phyloP scores from a whole-genome alignment of 2,888 invertebrate species.

The Bruchidius siliquastri region DNA sequence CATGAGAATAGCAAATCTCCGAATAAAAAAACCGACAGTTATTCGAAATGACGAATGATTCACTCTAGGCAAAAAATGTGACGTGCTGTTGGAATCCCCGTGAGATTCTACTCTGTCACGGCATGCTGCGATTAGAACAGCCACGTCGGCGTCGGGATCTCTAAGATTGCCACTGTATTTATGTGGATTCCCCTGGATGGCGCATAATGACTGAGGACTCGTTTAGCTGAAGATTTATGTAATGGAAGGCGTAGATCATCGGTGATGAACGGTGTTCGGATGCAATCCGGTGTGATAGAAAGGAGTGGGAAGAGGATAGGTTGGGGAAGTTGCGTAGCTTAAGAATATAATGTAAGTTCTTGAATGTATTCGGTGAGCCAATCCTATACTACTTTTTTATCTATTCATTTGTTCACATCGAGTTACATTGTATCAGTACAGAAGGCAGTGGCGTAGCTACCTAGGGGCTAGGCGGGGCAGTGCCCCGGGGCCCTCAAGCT shows the following conservation, averaged over 20 bases:
- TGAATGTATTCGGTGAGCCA: background rate
- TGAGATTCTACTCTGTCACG: background rate
- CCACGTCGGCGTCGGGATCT: background rate
- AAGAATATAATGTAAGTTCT: background rate
- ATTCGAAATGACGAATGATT: background rate
- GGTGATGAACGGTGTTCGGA: constrained; percentile 37
- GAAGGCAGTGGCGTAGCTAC: too few species aligned
- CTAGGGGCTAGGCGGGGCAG: too few species aligned
- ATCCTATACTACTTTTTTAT: too few species aligned
- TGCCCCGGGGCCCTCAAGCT: too few species aligned
- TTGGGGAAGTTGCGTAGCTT: background rate
- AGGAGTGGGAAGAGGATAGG: background rate
- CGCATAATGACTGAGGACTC: background rate
- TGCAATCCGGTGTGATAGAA: background rate
- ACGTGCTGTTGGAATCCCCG: background rate
- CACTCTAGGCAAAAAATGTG: background rate
- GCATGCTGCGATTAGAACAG: background rate
- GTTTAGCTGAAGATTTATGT: constrained; percentile 42
- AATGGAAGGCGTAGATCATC: constrained; percentile 47
- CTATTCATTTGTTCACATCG: too few species aligned
- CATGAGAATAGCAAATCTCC: too few species aligned
- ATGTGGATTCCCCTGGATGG: background rate
- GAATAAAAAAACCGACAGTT: background rate
- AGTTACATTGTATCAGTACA: too few species aligned
- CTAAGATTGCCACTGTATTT: background rate